phyloP scores from a whole-genome alignment of 2,113 vertebrate genomes.

The Gorsachius goisagi region DNA sequence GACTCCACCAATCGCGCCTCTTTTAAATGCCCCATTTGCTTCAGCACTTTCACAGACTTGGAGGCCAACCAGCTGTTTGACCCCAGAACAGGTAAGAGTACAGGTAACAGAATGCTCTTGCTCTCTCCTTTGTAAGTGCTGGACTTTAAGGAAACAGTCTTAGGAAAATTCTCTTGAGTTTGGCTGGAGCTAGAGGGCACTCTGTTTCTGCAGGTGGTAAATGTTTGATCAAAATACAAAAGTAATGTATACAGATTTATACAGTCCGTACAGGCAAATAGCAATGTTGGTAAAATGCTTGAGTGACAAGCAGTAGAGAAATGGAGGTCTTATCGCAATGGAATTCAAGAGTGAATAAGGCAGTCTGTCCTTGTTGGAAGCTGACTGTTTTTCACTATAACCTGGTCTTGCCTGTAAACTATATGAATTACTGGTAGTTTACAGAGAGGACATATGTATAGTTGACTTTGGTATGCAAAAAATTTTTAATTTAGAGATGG shows the following conservation, averaged over 20 bases:
- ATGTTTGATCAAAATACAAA: neutral
- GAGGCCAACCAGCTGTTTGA: slow-evolving; percentile 98
- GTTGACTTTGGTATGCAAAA: neutral
- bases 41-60: slow-evolving; percentile 94
- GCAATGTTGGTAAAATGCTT: neutral
- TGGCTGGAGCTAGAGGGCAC: neutral
- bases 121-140: neutral
- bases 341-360: neutral
- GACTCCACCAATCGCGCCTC: slow-evolving; percentile 96
- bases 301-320: neutral
- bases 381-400: neutral
- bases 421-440: neutral
- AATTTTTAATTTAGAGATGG: neutral
- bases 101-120: neutral
- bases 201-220: neutral
- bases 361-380: neutral
- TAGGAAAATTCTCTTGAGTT: neutral
- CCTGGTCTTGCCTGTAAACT: neutral
- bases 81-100: slow-evolving; percentile 85
- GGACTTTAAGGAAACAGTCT: neutral
- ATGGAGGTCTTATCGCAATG: neutral
- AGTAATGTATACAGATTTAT: neutral
- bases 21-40: slow-evolving; percentile 93
- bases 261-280: neutral
- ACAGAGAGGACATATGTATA: neutral